A percentile compares a stretch with the other conserved stretches of the same genome.
These are phyloP conservation scores for Hystrix brachyura DNA, from an alignment of 2,113 vertebrate genomes.

Conservation along the genomic window DNA sequence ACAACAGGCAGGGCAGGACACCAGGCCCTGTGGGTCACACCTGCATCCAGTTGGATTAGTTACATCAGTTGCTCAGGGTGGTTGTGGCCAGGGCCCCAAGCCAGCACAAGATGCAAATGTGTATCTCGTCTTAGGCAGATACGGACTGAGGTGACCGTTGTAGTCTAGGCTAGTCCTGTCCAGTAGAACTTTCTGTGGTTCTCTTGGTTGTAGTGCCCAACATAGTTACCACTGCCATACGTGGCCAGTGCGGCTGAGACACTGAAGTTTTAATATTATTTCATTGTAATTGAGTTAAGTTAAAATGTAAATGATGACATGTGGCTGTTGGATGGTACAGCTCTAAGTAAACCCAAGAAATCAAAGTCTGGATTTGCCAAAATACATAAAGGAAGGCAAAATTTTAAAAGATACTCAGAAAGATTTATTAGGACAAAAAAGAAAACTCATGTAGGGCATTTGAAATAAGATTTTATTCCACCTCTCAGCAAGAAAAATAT, in stretches of 20 bases:
- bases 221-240: rapidly evolving
- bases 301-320: background rate
- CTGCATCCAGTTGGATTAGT: background rate
- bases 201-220: rapidly evolving
- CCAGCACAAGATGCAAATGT: background rate
- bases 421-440: background rate
- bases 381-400: background rate
- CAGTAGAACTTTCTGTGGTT: background rate
- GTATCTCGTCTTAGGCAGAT: background rate
- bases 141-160: rapidly evolving
- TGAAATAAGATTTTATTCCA: background rate
- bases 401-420: background rate
- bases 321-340: background rate
- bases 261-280: background rate
- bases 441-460: background rate
- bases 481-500: background rate
- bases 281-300: background rate
- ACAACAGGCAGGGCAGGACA: background rate
- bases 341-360: background rate
- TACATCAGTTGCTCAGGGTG: background rate
- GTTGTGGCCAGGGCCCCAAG: background rate
- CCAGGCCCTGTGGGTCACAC: background rate
- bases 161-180: background rate
- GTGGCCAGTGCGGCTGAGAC: background rate
- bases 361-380: background rate